phyloP scores from a whole-genome alignment of 2,888 invertebrate species.

The Syritta pipiens region DNA sequence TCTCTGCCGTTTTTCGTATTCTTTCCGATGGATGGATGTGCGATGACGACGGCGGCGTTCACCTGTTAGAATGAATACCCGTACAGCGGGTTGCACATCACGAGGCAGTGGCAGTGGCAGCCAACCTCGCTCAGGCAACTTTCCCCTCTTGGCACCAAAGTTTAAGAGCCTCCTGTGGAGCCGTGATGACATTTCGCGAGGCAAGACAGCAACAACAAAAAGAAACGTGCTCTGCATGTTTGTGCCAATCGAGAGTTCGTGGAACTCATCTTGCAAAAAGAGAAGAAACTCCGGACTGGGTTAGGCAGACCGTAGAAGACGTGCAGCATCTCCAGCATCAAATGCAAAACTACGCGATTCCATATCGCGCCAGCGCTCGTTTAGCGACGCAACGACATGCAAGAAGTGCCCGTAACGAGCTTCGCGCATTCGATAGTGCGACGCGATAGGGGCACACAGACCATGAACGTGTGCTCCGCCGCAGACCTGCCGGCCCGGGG shows the following conservation, averaged over 20 bases:
- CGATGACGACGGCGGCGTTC: constrained; percentile 22
- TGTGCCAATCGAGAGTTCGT: constrained; percentile 23
- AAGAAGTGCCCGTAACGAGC: constrained; percentile 63
- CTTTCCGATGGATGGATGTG: constrained; percentile 38
- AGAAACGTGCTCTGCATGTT: constrained; percentile 38
- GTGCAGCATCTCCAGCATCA: constrained; percentile 13
- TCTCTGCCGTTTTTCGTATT: neutral
- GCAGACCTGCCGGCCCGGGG: neutral
- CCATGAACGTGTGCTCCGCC: neutral
- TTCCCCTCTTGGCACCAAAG: constrained; percentile 17
- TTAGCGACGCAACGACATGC: constrained; percentile 43
- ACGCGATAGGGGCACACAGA: constrained; percentile 34
- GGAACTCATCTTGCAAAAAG: constrained; percentile 34
- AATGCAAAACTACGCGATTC: constrained; percentile 57
- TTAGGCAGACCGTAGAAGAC: neutral
- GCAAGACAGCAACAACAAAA: no score
- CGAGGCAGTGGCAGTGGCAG: constrained; percentile 16
- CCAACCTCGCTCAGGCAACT: constrained; percentile 27
- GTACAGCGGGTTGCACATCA: constrained; percentile 56
- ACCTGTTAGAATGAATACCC: constrained; percentile 64
- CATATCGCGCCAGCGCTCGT: constrained; percentile 42
- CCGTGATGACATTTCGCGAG: constrained; percentile 49
- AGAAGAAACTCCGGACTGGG: constrained; percentile 1
- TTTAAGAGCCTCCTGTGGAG: neutral
- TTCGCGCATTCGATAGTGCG: constrained; percentile 50